Conservation (phyloP, 2,113 vertebrate genomes). For the Pedetes capensis region DNA sequence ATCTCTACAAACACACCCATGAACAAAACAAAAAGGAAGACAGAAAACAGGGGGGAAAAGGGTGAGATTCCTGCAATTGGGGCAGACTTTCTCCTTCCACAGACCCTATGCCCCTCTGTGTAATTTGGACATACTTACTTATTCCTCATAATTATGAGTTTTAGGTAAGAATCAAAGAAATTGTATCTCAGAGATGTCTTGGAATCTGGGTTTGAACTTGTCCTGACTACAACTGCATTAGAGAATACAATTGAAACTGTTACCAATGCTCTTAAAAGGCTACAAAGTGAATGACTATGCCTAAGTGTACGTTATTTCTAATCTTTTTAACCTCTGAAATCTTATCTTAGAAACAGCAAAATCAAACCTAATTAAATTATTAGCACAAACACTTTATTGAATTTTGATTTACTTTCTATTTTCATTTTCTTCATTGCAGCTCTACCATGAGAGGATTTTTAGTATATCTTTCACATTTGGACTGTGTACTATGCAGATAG, state of each 20-base stretch:
- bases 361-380: background rate
- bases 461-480: background rate
- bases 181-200: background rate
- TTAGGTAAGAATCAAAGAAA: background rate
- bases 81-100: background rate
- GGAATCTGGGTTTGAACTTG: background rate
- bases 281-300: background rate
- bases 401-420: background rate
- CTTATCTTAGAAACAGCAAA: background rate
- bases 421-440: background rate
- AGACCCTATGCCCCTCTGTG: rapidly evolving
- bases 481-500: background rate
- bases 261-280: background rate
- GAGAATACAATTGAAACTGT: background rate
- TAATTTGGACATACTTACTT: background rate
- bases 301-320: background rate
- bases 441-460: background rate
- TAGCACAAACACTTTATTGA: background rate
- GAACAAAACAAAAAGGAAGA: no score
- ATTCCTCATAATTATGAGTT: background rate
- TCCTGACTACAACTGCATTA: background rate
- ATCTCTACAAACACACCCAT: no score
- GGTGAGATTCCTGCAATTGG: background rate
- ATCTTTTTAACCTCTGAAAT: background rate
- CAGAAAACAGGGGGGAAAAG: no score